Evolutionary conservation across 2,797 vertebrate genomes (phyloP).

Genomic region (Aldrovandia affinis): DNA sequence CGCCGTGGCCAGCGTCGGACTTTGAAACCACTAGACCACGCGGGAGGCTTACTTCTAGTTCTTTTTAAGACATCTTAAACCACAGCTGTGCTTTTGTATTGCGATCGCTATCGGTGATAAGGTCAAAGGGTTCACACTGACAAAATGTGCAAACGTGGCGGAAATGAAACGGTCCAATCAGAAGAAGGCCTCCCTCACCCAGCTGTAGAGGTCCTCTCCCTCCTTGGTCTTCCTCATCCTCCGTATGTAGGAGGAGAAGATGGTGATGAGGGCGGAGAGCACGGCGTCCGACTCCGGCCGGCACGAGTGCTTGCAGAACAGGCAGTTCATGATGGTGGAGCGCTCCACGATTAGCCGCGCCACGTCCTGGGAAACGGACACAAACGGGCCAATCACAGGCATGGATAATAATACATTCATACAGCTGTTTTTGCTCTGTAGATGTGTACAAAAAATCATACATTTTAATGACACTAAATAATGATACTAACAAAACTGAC

Average conservation of each 20-base stretch:
- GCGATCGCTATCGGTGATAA: too few relatives aligned
- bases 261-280: constrained; percentile 85
- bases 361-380: constrained; percentile 78
- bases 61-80: too few relatives aligned
- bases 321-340: constrained; percentile 96
- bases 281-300: constrained; percentile 84
- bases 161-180: background rate
- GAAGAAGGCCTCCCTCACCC: constrained; percentile 75
- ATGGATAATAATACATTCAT: constrained; percentile 22
- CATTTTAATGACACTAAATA: too few relatives aligned
- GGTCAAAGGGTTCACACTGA: too few relatives aligned
- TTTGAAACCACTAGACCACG: too few relatives aligned
- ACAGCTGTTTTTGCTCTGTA: background rate
- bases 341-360: constrained; percentile 94
- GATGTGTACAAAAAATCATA: background rate
- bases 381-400: constrained; percentile 10
- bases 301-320: constrained; percentile 90
- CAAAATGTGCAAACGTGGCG: too few relatives aligned
- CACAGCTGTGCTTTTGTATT: too few relatives aligned
- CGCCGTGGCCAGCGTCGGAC: too few relatives aligned
- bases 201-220: constrained; percentile 96
- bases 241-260: constrained; percentile 89
- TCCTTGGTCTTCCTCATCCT: constrained; percentile 98
- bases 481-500: too few relatives aligned
- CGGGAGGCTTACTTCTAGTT: too few relatives aligned